Conservation (phyloP, 2,797 vertebrate genomes). For the Dipus sagitta region DNA sequence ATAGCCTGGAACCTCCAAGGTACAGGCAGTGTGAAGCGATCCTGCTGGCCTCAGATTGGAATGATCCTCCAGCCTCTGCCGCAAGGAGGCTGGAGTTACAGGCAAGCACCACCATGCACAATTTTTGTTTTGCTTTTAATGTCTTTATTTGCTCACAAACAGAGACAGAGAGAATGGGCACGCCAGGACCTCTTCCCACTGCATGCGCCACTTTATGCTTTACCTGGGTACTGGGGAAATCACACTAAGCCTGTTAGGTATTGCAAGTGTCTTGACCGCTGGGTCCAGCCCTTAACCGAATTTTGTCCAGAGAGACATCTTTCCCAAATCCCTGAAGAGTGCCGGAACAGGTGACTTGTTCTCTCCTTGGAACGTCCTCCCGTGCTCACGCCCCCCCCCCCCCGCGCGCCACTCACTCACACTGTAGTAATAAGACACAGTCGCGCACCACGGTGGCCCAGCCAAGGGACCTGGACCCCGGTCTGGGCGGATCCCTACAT, state of each 20-base stretch:
- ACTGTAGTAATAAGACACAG: not conserved
- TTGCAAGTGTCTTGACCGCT: too few relatives aligned
- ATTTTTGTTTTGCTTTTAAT: not conserved
- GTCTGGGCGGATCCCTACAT: not conserved
- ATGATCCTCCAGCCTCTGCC: not conserved
- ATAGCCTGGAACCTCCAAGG: not conserved
- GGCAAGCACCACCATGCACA: not conserved
- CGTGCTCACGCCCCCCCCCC: not conserved
- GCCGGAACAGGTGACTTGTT: not conserved
- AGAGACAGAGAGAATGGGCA: too few relatives aligned
- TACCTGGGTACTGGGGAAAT: too few relatives aligned
- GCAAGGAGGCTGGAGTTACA: not conserved
- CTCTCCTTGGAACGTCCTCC: accelerated
- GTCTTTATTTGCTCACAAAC: too few relatives aligned
- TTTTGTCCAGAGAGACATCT: not conserved
- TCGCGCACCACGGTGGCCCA: not conserved
- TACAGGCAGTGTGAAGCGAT: not conserved
- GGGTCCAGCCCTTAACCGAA: not conserved
- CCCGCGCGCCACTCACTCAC: too few relatives aligned
- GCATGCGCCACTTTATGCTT: too few relatives aligned
- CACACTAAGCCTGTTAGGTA: too few relatives aligned
- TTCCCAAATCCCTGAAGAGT: not conserved
- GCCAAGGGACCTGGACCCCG: accelerated
- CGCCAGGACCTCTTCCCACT: too few relatives aligned
- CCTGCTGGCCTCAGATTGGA: not conserved